These are phyloP conservation scores for Pheucticus melanocephalus DNA, from an alignment of 2,113 vertebrate species.

Conservation along the genomic window DNA sequence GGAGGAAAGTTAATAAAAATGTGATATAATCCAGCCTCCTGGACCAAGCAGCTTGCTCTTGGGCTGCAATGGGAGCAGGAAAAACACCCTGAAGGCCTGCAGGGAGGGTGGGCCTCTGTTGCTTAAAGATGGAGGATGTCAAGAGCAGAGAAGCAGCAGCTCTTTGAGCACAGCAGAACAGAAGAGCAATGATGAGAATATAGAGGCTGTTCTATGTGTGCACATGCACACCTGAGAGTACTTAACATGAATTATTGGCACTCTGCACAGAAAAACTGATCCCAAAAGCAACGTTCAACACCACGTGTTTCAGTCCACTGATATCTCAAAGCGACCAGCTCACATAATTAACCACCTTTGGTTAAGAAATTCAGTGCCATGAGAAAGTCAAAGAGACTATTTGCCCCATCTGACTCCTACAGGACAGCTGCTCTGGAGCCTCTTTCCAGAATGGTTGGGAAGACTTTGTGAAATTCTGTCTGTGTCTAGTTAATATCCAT, in stretches of 20 bases:
- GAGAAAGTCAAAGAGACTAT: not conserved
- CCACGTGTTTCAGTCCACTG: not conserved
- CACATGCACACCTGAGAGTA: not conserved
- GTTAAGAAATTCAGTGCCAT: not conserved
- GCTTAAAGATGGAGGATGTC: not conserved
- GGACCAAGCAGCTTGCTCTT: not conserved
- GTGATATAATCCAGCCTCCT: not conserved
- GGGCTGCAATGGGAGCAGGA: not conserved
- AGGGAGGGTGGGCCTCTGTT: not conserved
- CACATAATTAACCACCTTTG: not conserved
- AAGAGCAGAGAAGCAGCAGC: not conserved
- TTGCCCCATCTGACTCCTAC: not conserved
- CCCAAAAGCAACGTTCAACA: not conserved
- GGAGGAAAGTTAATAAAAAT: not conserved
- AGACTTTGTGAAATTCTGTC: not conserved
- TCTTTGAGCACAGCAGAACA: not conserved
- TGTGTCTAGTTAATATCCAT: not conserved
- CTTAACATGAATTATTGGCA: not conserved
- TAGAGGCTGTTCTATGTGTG: not conserved
- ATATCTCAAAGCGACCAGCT: not conserved
- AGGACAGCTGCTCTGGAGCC: not conserved
- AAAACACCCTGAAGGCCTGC: not conserved
- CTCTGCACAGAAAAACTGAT: not conserved
- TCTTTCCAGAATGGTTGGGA: not conserved
- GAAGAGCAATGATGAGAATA: not conserved